Evolutionary conservation across 2,888 invertebrate species (phyloP).

Genomic region (Metalampra italica): DNA sequence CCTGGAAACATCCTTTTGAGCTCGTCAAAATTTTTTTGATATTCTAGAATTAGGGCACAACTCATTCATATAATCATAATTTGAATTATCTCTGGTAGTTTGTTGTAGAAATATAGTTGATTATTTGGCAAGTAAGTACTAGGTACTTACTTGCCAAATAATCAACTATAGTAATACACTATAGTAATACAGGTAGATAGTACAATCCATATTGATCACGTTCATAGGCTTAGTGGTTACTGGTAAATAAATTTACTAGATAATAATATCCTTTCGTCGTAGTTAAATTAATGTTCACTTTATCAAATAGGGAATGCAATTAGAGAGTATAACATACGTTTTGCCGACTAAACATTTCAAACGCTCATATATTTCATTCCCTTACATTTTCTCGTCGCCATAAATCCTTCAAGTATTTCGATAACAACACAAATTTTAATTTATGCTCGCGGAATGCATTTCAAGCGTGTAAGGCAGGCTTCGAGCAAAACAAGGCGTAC

Average conservation of each 20-base stretch:
- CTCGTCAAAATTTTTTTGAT: too few relatives aligned
- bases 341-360: conserved; percentile 40
- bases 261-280: conserved; percentile 7
- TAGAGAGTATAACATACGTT: conserved; percentile 43
- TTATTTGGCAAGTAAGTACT: too few relatives aligned
- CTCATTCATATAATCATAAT: too few relatives aligned
- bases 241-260: neutral
- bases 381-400: conserved; percentile 51
- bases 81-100: too few relatives aligned
- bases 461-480: conserved; percentile 58
- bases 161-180: too few relatives aligned
- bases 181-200: too few relatives aligned
- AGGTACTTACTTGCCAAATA: too few relatives aligned
- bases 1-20: too few relatives aligned
- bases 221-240: neutral
- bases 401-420: conserved; percentile 71
- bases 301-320: conserved; percentile 32
- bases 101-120: too few relatives aligned
- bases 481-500: conserved; percentile 55
- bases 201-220: too few relatives aligned
- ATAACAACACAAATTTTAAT: conserved; percentile 71
- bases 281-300: conserved; percentile 8
- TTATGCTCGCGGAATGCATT: conserved; percentile 66
- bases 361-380: conserved; percentile 51
- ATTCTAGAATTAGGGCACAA: too few relatives aligned